Evolutionary conservation across 2,888 invertebrate species (phyloP), one percentile per base, ranked within the genome.

Genomic region (Nemoura dubitans): DNA sequence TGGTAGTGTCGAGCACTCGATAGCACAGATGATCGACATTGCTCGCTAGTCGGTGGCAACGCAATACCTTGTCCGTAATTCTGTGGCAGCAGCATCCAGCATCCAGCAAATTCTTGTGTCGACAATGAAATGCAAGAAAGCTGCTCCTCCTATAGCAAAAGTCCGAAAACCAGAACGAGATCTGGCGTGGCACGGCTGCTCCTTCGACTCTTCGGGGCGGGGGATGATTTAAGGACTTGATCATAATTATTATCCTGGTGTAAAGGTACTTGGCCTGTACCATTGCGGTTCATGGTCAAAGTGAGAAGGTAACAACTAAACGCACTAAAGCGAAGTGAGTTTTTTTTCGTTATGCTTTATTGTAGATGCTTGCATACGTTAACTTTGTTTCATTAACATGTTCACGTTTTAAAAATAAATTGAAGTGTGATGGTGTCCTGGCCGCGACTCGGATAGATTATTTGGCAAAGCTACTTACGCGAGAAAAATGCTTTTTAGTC

Each of bases 161-260:
- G 59, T 59, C 36, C 59, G 21, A 59, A 59, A 59, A 59, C 59
- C 59, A 78, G 78, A 78, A 28, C 27, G 78, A 78, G 78, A 78
- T 26, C 27, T 26, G 16, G 25, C 10, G 26, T 25, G 76, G 26
- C 25, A 76, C 81, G 29, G 28, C n/a, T 5, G n/a, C 81, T 10
- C 29, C 81, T 29, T 81, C 30, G 28, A 21, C 81, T 21, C 29
- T 59, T 3, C 59, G 59, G 59, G 59, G 59, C 59, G 27, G 36
- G 83, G 83, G 83, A 83, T 83, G 83, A 83, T 83, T 83, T 83
- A 42, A 42, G 83, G 36, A 83, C 42, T 83, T 83, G 83, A 83
- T 78, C 78, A 28, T 83, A 83, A 83, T 83, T 83, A 83, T 42
- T 42, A 59, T 59, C 59, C 59, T 59, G 59, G 36, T 28, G 78